Evolutionary conservation across 2,113 vertebrate genomes (phyloP), one percentile per base, ranked within the genome.

Genomic region (Polypterus senegalus): DNA sequence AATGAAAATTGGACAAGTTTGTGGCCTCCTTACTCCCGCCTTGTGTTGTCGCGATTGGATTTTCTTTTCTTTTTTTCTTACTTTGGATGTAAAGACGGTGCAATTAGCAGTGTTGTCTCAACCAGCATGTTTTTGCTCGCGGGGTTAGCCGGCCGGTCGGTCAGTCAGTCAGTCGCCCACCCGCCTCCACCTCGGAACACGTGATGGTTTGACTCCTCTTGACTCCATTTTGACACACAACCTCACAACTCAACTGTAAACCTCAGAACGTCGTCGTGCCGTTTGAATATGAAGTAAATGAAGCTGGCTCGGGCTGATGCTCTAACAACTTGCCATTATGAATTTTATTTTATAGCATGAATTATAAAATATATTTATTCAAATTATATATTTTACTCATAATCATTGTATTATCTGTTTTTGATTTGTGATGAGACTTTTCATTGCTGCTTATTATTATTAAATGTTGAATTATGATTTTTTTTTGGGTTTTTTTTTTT

Each of bases 281-380:
- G 84, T 88, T 97, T 93, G 89, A 77, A 82, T 73, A 63, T 96
- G 93, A 97, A 97, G 93, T 94, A 93, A 89, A 92, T 94, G 88
- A 97, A 95, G 93, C 93, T 96, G 92, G 89, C 90, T 94, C 90
- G 80, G 90, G 91, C 92, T 91, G 88, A 93, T 89, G 89, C 93
- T 91, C 84, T 93, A 89, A 89, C 77, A 70, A 81, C 85, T 91
- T 92, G 87, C 93, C 92, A 94, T 97, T 94, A 92, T 89, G 90
- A 86, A 89, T 77, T 86, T 97, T 92, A 92, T 97, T 97, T 98
- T 96, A 94, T 95, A 97, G 96, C 96, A 98, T 98, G 96, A 86
- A 88, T 83, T 88, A 91, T 82, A 77, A 55, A 79, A 81, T 86
- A 89, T 98, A 98, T 98, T 97, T 98, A 98, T 98, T 98, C 94